These are phyloP conservation scores for Diorhabda carinulata DNA, from an alignment of 1,140 invertebrate genomes.

Conservation along the genomic window DNA sequence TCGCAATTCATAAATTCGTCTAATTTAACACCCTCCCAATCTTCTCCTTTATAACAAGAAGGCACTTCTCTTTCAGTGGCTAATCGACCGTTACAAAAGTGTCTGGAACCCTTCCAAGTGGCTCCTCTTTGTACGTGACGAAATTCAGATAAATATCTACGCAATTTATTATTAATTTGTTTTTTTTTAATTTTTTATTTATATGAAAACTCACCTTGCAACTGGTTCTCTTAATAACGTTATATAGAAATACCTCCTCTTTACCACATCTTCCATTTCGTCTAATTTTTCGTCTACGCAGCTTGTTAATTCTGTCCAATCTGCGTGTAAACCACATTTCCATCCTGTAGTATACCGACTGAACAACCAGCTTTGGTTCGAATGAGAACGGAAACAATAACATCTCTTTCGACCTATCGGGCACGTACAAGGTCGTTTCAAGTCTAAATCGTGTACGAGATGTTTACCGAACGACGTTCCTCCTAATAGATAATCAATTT, in stretches of 20 bases:
- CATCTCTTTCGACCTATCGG: slow-evolving; percentile 79
- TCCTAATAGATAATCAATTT: slow-evolving; percentile 48
- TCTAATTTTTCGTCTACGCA: slow-evolving; percentile 85
- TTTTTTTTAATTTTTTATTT: too few species aligned
- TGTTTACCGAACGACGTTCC: slow-evolving; percentile 94
- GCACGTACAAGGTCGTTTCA: slow-evolving; percentile 82
- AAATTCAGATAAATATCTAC: slow-evolving; percentile 46
- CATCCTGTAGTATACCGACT: slow-evolving; percentile 97
- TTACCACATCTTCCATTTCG: slow-evolving; percentile 77
- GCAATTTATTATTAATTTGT: background rate
- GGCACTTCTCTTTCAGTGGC: slow-evolving; percentile 75
- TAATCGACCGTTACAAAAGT: slow-evolving; percentile 80
- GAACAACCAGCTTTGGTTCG: slow-evolving; percentile 94
- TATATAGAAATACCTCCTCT: slow-evolving; percentile 92
- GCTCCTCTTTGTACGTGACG: slow-evolving; percentile 92
- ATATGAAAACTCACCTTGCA: slow-evolving; percentile 44
- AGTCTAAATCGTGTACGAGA: slow-evolving; percentile 87
- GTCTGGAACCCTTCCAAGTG: slow-evolving; percentile 89
- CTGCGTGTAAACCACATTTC: slow-evolving; percentile 97
- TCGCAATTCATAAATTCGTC: slow-evolving; percentile 86
- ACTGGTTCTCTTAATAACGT: slow-evolving; percentile 92
- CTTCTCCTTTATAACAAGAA: slow-evolving; percentile 70
- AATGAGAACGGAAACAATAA: slow-evolving; percentile 86
- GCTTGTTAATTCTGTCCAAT: slow-evolving; percentile 94
- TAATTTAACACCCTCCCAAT: slow-evolving; percentile 63